Conservation (phyloP, 2,113 vertebrate species). For the Bujurquina vittata region DNA sequence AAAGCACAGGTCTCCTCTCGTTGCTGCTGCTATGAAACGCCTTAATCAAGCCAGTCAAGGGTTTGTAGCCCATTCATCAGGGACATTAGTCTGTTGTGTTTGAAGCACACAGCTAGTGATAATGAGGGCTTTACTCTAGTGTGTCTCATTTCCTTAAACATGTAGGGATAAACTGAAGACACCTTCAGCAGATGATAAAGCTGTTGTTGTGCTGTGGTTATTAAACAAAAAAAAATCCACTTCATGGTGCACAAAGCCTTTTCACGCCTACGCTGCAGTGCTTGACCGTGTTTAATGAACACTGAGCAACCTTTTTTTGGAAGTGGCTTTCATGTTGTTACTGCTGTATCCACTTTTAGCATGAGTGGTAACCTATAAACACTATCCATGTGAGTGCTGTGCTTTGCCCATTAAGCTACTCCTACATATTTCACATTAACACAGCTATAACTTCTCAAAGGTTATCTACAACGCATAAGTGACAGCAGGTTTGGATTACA, state of each 20-base stretch:
- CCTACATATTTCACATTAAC: slow-evolving; percentile 4
- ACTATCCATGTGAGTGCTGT: slow-evolving; percentile 1
- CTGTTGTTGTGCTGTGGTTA: background rate
- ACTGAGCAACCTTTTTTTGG: background rate
- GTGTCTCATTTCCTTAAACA: slow-evolving; percentile 20
- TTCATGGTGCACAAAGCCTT: slow-evolving; percentile 21
- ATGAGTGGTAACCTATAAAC: slow-evolving; percentile 36
- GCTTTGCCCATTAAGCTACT: slow-evolving; percentile 2
- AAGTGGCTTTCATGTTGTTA: slow-evolving; percentile 30
- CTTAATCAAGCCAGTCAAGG: background rate
- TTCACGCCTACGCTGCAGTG: slow-evolving; percentile 35
- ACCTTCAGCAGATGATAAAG: background rate
- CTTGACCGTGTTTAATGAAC: slow-evolving; percentile 26
- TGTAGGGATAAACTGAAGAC: background rate
- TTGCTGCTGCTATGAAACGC: background rate
- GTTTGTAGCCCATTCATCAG: background rate
- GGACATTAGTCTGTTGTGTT: slow-evolving; percentile 6
- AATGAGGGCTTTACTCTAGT: background rate
- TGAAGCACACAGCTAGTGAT: background rate
- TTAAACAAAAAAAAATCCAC: slow-evolving; percentile 21
- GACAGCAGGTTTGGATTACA: background rate
- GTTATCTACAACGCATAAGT: background rate
- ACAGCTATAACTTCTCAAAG: background rate
- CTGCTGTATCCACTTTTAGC: slow-evolving; percentile 37
- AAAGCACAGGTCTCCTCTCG: background rate